Base-by-base conservation (phyloP, 2,888 invertebrate species). In the Itoplectis maculator region DNA sequence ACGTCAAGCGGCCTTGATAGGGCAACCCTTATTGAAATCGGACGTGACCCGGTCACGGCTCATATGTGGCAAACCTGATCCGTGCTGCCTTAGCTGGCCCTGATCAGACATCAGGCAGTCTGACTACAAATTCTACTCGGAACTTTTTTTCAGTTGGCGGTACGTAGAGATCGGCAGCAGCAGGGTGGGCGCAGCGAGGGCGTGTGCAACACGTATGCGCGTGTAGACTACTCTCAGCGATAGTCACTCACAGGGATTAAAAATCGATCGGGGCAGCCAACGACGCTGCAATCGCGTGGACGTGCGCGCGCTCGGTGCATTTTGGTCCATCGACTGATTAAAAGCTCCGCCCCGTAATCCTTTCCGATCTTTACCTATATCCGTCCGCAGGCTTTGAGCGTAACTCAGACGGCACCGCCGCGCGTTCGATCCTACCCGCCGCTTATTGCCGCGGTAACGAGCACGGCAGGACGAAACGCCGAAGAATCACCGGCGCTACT, bases 241-340 rank as follows among this genome's bases (percentile, higher is more conserved):
- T 81, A 83, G 84, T 86, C 86, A 83, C 85, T 88, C 86, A 86
- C 84, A 81, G 77, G 86, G 86, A 88, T 88, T 88, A 88, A 88
- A 87, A 87, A 88, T 88, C 88, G 86, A 87, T 87, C 87, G 83
- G 66, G 78, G 79, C 37, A 79, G 79, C 37, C n/a, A 20, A 37
- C 37, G 61, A 61, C 8, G 13, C 61, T 37, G 40, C 61, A 61
- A 61, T 61, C 42, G 13, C 47, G 23, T 0, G 47, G 15, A 54
- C 40, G n/a, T 7, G 13, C 54, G 18, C 42, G 2, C 23, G 42
- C 35, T 51, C 42, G 7, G 20, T 35, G 72, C 47, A 40, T 72
- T 72, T 72, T 61, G 15, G 18, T 79, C 84, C 82, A 88, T 87
- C 83, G 86, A 75, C 84, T 86, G 87, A 88, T 88, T 88, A 84